Evolutionary conservation across 1,140 invertebrate genomes (phyloP), one percentile per base, ranked within the genome.

Genomic region (Hestina assimilis): DNA sequence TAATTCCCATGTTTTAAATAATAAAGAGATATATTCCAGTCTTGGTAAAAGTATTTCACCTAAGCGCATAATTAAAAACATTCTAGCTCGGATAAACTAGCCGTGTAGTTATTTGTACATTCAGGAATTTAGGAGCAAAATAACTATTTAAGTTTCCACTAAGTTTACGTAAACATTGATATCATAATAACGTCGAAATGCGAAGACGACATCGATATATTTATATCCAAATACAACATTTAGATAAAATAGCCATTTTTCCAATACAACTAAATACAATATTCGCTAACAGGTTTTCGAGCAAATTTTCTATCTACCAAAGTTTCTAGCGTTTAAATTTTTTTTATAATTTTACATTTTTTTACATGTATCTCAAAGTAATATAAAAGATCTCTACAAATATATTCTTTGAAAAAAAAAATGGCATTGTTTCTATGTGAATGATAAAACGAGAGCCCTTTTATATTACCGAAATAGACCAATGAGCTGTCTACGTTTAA

Each of bases 101-200:
- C 57, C 57, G 65, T 65, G 59, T 75, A 60, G 61, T 66, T 62
- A 66, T 87, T 87, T 87, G 83, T 87, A 87, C 83, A 79, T 82
- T 75, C 77, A 87, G 81, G 81, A 82, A 81, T 80, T 84, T 68
- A 66, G 69, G 73, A 85, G 76, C 78, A 70, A 77, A 63, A 66
- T 45, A 66, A 59, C 24, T 42, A 60, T 55, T 58, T 59, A 48
- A 15, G 51, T n/a, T n/a, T n/a, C n/a, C n/a, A n/a, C n/a, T n/a
- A n/a, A n/a, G n/a, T n/a, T n/a, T n/a, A n/a, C n/a, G n/a, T n/a
- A n/a, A n/a, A n/a, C n/a, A n/a, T n/a, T n/a, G n/a, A n/a, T n/a
- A n/a, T n/a, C n/a, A n/a, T n/a, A n/a, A n/a, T n/a, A n/a, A n/a
- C n/a, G n/a, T n/a, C n/a, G n/a, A n/a, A n/a, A n/a, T n/a, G n/a